Percentiles rank a stretch among this genome's conserved stretches.
Conservation (phyloP, 1,140 invertebrate species). For the Bombus confusus region DNA sequence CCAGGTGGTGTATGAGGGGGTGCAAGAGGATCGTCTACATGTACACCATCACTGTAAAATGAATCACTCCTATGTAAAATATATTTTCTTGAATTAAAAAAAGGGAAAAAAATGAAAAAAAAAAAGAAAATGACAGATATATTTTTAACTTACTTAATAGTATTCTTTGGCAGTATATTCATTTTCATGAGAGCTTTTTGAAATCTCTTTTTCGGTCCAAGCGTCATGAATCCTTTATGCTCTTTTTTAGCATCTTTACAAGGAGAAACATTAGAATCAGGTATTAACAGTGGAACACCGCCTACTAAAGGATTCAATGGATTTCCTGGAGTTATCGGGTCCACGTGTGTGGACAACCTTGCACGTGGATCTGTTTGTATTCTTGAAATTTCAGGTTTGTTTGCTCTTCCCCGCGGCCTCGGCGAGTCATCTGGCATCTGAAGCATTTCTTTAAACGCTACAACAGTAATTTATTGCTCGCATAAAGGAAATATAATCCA, state of each 20-base stretch:
- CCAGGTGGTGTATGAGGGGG: conserved; percentile 81
- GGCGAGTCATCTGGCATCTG: conserved; percentile 92
- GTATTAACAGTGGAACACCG: conserved; percentile 76
- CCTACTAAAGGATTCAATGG: conserved; percentile 77
- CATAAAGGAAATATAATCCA: conserved; percentile 16
- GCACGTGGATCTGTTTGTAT: conserved; percentile 87
- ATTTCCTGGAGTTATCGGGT: conserved; percentile 77
- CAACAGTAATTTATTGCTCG: conserved; percentile 66
- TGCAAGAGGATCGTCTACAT: conserved; percentile 83
- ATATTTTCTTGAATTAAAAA: background rate
- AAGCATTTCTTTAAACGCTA: conserved; percentile 92
- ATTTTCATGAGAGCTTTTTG: conserved; percentile 96
- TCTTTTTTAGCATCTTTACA: conserved; percentile 86
- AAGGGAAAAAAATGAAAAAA: background rate
- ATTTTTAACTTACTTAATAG: conserved; percentile 85
- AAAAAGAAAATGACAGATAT: background rate
- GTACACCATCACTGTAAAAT: conserved; percentile 83
- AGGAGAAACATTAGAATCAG: conserved; percentile 78
- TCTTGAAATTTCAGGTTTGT: conserved; percentile 84
- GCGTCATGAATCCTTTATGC: conserved; percentile 93
- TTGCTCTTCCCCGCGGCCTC: conserved; percentile 85
- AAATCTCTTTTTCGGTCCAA: conserved; percentile 91
- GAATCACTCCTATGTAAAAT: conserved; percentile 18
- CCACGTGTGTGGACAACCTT: conserved; percentile 85
- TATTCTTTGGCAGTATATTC: conserved; percentile 94